Evolutionary conservation across 2,797 vertebrate genomes (phyloP), one percentile per base, ranked within the genome.

Genomic region (Lemur catta): DNA sequence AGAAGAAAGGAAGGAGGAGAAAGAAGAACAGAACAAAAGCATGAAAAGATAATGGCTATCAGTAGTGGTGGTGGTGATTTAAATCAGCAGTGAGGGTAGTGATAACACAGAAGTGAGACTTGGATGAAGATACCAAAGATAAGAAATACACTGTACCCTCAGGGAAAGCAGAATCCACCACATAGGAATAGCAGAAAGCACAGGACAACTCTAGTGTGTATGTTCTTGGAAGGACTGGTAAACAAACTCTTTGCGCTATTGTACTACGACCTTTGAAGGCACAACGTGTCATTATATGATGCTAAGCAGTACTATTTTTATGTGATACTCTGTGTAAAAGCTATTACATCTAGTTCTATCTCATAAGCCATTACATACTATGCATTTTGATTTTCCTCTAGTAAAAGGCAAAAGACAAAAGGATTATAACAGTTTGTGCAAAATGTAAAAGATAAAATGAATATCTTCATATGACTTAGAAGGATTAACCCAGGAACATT

Each of bases 391-490:
- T 93, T 91, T 95, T 86, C 52, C 55, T 75, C 50, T 81, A 43
- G 1, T 81, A 35, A 95, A 96, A 97, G 80, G 33, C 48, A 84
- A 96, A 82, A 97, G 92, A 90, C 50, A 96, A 82, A 93, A 94
- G 55, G 79, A 93, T 80, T 95, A 82, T 78, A 67, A 88, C 65
- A 89, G 41, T 87, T 38, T 90, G 24, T 92, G 41, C 33, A 76
- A 88, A 88, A 28, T 69, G 7, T 93, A 74, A 93, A 90, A 94
- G 95, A 80, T 89, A 86, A 82, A 93, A 75, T 93, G 48, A 95
- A 6, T 93, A 84, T 93, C 79, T 96, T 95, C 67, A 35, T n/a
- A 76, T 86, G 89, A 79, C 61, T 84, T 75, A 86, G 72, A 79
- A 93, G 82, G 74, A 65, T 95, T 95, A 86, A 24, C 35, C 69